Base-by-base conservation (phyloP, 2,888 invertebrate species). In the Leucoptera coffeella region DNA sequence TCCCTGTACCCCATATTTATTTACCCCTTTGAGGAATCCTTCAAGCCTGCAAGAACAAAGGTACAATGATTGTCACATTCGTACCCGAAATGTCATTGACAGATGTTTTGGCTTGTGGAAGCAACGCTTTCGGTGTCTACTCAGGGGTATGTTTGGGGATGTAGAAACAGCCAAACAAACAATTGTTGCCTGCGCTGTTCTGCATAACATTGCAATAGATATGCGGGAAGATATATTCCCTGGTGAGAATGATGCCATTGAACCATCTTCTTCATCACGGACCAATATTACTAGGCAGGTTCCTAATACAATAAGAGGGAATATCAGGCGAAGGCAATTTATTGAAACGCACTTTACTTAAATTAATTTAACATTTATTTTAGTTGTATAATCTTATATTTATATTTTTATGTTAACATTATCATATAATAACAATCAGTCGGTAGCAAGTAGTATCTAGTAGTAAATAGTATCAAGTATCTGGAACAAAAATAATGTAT, bases 1-100 rank as follows among this genome's bases (percentile, higher is more conserved):
- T 25, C 15, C 30, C 3, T 35, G 32, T 19, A 30, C 26, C 8
- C 25, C 29, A 23, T 14, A 23, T 14, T 8, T 37, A 34, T 28
- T 19, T 38, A 20, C 33, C 4, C 35, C 36, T 4, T 1, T 37
- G 1, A 12, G 31, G 1, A 28, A 31, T 12, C 31, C 30, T 4
- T 9, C 4, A 4, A 33, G 26, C 7, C 22, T 14, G 7, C 12
- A 30, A 26, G 34, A 39, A 26, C 30, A 33, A 15, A 12, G 14
- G 3, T 39, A 39, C 13, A 39, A 37, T 22, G 23, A 14, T 4
- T 19, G 27, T 8, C 38, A 38, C n/a, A 35, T 35, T 6, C 14
- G 17, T 1, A 37, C 35, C 1, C 27, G 35, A 14, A 39, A 39
- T 12, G 14, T 23, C 2, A 19, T 36, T 2, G 32, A 36, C 26